These are phyloP conservation scores for Ericerus pela DNA, from an alignment of 1,140 invertebrate genomes.

Conservation along the genomic window DNA sequence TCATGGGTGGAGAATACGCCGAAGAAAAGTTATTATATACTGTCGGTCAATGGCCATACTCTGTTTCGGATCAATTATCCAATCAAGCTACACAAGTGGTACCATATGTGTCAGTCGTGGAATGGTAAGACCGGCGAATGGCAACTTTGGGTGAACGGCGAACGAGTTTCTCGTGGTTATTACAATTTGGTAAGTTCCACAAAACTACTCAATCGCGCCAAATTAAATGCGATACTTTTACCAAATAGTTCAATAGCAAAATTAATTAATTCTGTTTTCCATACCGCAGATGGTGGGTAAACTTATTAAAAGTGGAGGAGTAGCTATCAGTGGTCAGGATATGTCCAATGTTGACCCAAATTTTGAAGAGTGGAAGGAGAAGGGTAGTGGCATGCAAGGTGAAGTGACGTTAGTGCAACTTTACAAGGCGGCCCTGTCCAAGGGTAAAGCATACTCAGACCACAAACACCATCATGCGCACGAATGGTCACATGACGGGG, in stretches of 20 bases:
- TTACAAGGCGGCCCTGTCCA: constrained; percentile 57
- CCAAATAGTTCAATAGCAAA: neutral
- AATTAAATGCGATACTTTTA: too few species aligned
- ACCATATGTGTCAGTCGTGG: constrained; percentile 71
- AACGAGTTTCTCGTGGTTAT: constrained; percentile 63
- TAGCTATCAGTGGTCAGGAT: constrained; percentile 53
- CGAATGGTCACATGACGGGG: constrained; percentile 53
- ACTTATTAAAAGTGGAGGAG: constrained; percentile 55
- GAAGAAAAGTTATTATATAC: constrained; percentile 60
- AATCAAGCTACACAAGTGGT: constrained; percentile 60
- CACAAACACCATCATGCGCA: constrained; percentile 71
- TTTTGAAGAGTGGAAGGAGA: constrained; percentile 33
- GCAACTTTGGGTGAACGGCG: constrained; percentile 71
- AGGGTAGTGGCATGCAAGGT: constrained; percentile 48
- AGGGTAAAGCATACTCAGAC: constrained; percentile 64
- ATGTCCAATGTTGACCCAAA: constrained; percentile 42
- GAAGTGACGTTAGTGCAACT: constrained; percentile 64
- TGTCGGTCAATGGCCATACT: constrained; percentile 61
- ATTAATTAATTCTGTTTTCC: constrained; percentile 15
- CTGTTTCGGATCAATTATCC: constrained; percentile 69
- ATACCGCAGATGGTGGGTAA: constrained; percentile 52
- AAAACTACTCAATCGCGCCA: too few species aligned
- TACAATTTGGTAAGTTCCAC: constrained; percentile 59
- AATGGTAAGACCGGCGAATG: constrained; percentile 70
- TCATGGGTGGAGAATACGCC: constrained; percentile 62